These are phyloP conservation scores for Aegithalos caudatus DNA, from an alignment of 2,113 vertebrate species.

Conservation along the genomic window DNA sequence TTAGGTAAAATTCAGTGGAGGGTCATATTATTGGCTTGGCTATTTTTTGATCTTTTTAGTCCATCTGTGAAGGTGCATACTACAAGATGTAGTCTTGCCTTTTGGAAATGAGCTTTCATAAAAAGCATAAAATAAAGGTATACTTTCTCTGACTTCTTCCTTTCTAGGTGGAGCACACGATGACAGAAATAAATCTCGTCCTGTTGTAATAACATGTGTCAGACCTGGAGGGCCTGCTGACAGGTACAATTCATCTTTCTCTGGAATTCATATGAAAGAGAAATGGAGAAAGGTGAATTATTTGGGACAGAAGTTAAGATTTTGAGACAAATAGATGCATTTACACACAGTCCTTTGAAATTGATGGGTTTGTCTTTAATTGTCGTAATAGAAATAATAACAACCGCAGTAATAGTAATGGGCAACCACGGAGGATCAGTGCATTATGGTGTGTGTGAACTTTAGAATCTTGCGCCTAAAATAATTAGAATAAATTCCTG, in stretches of 20 bases:
- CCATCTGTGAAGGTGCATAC: not conserved
- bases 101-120: conserved; percentile 14
- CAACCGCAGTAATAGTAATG: not conserved
- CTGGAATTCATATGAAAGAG: conserved; percentile 7
- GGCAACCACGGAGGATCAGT: not conserved
- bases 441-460: not conserved
- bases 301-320: conserved; percentile 5
- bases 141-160: conserved; percentile 9
- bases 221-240: conserved; percentile 94
- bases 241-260: conserved; percentile 81
- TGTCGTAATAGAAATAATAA: not conserved
- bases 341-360: not conserved
- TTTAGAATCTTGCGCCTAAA: not conserved
- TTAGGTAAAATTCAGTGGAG: not conserved
- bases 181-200: conserved; percentile 98
- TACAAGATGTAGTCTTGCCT: not conserved
- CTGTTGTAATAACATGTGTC: conserved; percentile 93
- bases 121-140: not conserved
- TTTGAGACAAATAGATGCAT: not conserved
- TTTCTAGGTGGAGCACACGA: conserved; percentile 89
- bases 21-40: not conserved
- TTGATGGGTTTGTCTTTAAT: not conserved
- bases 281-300: conserved; percentile 12
- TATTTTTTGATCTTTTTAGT: not conserved
- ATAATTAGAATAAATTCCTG: not conserved